A percentile compares a stretch with the other conserved stretches of the same genome.
These are phyloP conservation scores for Palaemon carinicauda DNA, from an alignment of 1,140 invertebrate genomes.

Conservation along the genomic window DNA sequence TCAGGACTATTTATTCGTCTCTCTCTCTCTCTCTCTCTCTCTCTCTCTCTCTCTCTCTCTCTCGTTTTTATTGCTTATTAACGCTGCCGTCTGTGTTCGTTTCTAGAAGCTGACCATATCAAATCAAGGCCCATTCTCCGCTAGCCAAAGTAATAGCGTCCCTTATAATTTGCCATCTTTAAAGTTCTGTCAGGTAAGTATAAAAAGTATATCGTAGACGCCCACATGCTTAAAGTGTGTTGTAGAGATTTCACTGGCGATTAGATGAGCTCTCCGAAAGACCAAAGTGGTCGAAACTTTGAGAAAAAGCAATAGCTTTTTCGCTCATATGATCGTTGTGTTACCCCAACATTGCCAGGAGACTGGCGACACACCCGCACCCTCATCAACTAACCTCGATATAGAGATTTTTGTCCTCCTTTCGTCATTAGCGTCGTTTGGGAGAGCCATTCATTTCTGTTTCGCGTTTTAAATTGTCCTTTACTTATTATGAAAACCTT, in stretches of 20 bases:
- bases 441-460: neutral
- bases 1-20: neutral
- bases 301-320: slow-evolving; percentile 15
- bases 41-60: slow-evolving; percentile 30
- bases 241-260: slow-evolving; percentile 43
- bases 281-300: neutral
- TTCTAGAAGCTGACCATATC: neutral
- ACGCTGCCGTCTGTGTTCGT: neutral
- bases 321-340: neutral
- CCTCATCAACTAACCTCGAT: neutral
- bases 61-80: neutral
- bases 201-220: neutral
- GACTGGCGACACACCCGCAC: neutral
- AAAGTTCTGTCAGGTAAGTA: neutral
- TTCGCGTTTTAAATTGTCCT: neutral
- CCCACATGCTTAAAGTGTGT: slow-evolving; percentile 26
- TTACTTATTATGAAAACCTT: neutral
- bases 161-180: neutral
- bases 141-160: neutral
- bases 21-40: slow-evolving; percentile 24
- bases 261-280: slow-evolving; percentile 5
- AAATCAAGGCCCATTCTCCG: too few species aligned
- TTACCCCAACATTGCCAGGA: neutral
- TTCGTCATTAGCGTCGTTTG: neutral
- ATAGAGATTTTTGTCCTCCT: neutral